Conservation (phyloP, 2,113 vertebrate genomes). For the Platysternon megacephalum region DNA sequence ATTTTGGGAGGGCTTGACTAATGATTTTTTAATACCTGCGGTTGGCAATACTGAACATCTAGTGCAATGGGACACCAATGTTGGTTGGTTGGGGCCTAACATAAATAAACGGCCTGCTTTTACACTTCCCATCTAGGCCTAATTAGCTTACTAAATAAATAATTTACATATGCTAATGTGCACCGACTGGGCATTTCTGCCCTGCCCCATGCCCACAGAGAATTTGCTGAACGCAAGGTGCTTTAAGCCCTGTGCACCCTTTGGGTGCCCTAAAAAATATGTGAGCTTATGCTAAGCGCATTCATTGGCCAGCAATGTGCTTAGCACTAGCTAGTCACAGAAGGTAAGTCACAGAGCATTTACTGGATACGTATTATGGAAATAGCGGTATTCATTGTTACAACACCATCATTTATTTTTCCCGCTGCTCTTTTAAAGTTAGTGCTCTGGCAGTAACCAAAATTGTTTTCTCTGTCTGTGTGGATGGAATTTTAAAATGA, state of each 20-base stretch:
- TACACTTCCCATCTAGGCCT: background rate
- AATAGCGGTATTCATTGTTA: background rate
- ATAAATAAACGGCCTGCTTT: background rate
- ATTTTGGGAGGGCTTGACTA: background rate
- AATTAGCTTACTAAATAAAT: background rate
- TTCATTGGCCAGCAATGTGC: background rate
- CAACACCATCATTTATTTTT: background rate
- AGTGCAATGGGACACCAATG: background rate
- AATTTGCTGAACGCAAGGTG: background rate
- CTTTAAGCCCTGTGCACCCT: background rate
- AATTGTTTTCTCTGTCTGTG: background rate
- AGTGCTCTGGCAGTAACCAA: background rate
- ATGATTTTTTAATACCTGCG: background rate
- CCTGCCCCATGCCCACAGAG: background rate
- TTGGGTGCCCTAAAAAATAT: background rate
- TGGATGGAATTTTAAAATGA: background rate
- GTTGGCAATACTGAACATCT: background rate
- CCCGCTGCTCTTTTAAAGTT: background rate
- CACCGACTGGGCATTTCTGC: background rate
- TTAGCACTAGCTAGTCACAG: background rate
- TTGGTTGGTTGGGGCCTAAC: background rate
- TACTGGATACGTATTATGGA: background rate
- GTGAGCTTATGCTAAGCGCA: background rate
- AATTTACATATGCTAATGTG: background rate
- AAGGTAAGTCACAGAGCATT: background rate